These are phyloP conservation scores for Notamacropus eugenii DNA, from an alignment of 2,797 vertebrate genomes.

Conservation along the genomic window DNA sequence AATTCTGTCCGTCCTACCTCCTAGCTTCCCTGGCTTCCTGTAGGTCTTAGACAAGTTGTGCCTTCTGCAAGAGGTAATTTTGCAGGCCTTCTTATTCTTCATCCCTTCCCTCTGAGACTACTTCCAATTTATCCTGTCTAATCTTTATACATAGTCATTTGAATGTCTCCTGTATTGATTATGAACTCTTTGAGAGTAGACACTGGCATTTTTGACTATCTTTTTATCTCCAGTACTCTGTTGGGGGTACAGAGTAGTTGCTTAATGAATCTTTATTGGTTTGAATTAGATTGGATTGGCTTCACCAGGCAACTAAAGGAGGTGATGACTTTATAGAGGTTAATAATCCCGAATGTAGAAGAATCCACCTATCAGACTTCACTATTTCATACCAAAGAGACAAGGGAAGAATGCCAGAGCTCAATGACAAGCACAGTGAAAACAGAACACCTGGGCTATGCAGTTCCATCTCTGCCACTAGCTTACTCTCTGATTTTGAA, in stretches of 20 bases:
- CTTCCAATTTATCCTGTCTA: not conserved
- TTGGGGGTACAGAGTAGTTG: not conserved
- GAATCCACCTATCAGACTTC: not conserved
- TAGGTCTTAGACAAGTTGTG: not conserved
- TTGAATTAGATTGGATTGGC: not conserved
- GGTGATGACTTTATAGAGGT: not conserved
- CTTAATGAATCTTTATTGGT: not conserved
- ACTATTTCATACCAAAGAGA: not conserved
- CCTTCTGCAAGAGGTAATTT: not conserved
- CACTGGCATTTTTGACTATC: not conserved
- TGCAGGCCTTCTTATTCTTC: not conserved
- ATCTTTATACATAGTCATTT: not conserved
- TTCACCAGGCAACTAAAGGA: not conserved
- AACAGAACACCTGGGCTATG: not conserved
- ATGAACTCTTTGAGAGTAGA: fast-evolving
- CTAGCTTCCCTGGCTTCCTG: fast-evolving
- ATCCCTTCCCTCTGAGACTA: not conserved
- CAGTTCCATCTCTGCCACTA: not conserved
- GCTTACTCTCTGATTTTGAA: not conserved
- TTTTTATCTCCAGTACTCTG: not conserved
- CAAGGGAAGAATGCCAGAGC: not conserved
- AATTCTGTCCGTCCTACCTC: fast-evolving
- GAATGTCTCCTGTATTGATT: not conserved
- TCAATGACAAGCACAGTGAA: not conserved
- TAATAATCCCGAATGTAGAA: not conserved